Conservation (phyloP, 2,113 vertebrate genomes). For the Pelobates fuscus region DNA sequence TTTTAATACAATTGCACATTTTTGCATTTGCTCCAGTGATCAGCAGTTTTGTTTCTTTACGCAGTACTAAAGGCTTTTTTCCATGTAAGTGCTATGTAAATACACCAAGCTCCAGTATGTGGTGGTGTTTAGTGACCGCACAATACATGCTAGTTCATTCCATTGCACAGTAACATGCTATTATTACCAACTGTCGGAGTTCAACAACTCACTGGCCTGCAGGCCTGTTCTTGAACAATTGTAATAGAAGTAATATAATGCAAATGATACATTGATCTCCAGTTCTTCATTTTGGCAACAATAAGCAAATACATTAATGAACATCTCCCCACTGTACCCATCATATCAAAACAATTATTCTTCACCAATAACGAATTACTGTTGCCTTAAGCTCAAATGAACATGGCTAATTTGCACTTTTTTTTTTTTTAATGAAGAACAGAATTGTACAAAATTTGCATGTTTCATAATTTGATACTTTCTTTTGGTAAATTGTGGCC, state of each 20-base stretch:
- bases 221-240: constrained; percentile 23
- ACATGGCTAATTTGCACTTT: background rate
- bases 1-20: too few species aligned
- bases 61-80: too few species aligned
- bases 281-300: constrained; percentile 45
- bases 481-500: background rate
- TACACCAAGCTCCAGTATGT: background rate
- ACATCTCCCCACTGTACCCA: constrained; percentile 25
- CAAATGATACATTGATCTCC: constrained; percentile 41
- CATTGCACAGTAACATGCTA: constrained; percentile 52
- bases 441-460: background rate
- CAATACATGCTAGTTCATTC: background rate
- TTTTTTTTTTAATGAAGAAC: constrained; percentile 21
- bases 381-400: constrained; percentile 17
- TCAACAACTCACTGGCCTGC: constrained; percentile 50
- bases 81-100: too few species aligned
- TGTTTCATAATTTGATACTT: background rate
- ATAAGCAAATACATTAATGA: constrained; percentile 31
- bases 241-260: constrained; percentile 49
- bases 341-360: constrained; percentile 45
- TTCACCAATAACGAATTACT: constrained; percentile 20
- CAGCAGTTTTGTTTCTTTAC: too few species aligned
- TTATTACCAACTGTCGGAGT: constrained; percentile 55
- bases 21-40: too few species aligned
- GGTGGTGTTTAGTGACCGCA: too few species aligned